phyloP scores from a whole-genome alignment of 2,888 invertebrate genomes.

The Agrotis ipsilon region DNA sequence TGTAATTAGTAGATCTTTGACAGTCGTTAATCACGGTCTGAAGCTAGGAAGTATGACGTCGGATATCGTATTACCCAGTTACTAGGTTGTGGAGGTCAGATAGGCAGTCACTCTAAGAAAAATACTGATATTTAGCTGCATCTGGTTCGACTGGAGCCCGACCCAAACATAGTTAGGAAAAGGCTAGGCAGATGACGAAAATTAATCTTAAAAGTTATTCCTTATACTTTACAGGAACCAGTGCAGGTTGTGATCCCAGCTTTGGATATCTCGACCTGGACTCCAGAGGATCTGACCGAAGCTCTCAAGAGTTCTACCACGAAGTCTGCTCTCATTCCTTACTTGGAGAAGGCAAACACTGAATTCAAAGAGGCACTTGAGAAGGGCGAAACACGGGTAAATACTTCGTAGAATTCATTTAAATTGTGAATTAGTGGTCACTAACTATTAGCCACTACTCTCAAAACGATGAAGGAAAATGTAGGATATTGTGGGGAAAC shows the following conservation, averaged over 20 bases:
- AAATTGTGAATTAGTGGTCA: background rate
- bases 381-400: conserved; percentile 59
- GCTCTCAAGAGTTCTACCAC: conserved; percentile 61
- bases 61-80: too few species aligned
- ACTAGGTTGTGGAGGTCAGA: too few species aligned
- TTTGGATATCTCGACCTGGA: conserved; percentile 64
- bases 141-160: too few species aligned
- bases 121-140: too few species aligned
- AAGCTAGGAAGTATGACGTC: too few species aligned
- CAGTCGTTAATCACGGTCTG: too few species aligned
- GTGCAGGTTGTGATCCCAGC: conserved; percentile 68
- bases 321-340: conserved; percentile 59
- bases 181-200: too few species aligned
- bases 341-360: conserved; percentile 61
- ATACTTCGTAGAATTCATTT: background rate
- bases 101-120: too few species aligned
- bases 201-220: background rate
- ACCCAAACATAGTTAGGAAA: too few species aligned
- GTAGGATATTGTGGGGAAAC: too few species aligned
- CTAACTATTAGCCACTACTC: background rate
- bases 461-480: background rate
- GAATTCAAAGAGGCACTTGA: conserved; percentile 53
- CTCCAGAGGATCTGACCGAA: conserved; percentile 56
- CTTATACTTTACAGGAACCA: conserved; percentile 64
- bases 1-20: too few species aligned